These are phyloP conservation scores for Astyanax mexicanus DNA, from an alignment of 2,797 vertebrate genomes.

Conservation along the genomic window DNA sequence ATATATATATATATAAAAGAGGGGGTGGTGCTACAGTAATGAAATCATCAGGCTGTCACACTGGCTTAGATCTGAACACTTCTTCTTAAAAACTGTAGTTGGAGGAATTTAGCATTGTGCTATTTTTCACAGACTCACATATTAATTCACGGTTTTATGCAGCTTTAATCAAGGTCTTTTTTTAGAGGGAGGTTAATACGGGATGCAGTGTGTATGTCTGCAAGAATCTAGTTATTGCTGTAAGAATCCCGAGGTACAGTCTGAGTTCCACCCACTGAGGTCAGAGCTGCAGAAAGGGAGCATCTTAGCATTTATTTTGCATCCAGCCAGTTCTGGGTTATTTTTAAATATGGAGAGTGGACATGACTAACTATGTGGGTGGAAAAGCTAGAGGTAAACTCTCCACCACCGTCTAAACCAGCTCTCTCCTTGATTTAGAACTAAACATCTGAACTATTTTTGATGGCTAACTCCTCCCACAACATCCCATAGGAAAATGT, in stretches of 20 bases:
- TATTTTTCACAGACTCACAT: conserved; percentile 10
- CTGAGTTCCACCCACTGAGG: conserved; percentile 6
- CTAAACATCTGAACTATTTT: no score
- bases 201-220: not conserved
- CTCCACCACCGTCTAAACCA: no score
- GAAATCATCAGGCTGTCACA: no score
- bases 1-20: no score
- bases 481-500: no score
- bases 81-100: not conserved
- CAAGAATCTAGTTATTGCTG: not conserved
- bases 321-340: not conserved
- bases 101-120: not conserved
- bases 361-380: not conserved
- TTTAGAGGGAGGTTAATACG: no score
- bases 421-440: not conserved
- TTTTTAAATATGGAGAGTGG: not conserved
- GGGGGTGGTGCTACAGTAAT: no score
- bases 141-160: no score
- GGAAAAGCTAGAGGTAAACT: not conserved
- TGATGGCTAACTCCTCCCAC: no score
- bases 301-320: not conserved
- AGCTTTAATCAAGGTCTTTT: no score
- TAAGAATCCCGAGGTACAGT: conserved; percentile 2
- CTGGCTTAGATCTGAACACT: no score
- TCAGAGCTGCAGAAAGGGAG: not conserved